Percentiles rank a stretch among this genome's conserved stretches.
Evolutionary conservation across 92 coral and sea anemone species (phyloP).

Genomic region (Montipora capitata): DNA sequence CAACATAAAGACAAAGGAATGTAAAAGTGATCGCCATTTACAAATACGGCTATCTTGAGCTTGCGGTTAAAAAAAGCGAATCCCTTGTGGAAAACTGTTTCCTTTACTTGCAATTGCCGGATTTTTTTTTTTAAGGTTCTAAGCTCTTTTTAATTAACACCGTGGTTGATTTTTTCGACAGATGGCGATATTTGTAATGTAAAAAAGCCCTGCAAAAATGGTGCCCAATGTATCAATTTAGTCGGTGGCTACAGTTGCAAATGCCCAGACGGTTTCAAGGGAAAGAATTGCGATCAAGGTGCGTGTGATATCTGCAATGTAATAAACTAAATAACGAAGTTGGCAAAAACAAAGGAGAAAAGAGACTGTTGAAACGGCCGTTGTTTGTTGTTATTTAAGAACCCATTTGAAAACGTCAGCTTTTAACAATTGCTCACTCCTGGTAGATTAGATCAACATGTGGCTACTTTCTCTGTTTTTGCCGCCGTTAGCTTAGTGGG

Average conservation of each 20-base stretch:
- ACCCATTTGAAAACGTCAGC: too few relatives aligned
- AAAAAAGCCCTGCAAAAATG: conserved; percentile 48
- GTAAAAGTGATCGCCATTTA: too few relatives aligned
- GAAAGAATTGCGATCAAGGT: conserved; percentile 52
- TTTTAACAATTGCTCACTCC: too few relatives aligned
- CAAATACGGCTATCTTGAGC: too few relatives aligned
- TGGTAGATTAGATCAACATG: too few relatives aligned
- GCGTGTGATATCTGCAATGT: not conserved
- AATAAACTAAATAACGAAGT: not conserved
- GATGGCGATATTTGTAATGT: conserved; percentile 53
- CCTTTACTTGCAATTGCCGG: not conserved
- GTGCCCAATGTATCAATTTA: conserved; percentile 43
- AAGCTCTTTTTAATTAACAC: not conserved
- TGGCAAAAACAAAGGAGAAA: not conserved
- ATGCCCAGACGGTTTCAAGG: conserved; percentile 37
- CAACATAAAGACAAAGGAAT: too few relatives aligned
- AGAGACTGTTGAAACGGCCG: too few relatives aligned
- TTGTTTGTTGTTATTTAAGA: too few relatives aligned
- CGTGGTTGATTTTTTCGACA: not conserved
- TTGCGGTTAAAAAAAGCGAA: not conserved
- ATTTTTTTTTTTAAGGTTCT: not conserved
- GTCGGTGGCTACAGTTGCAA: conserved; percentile 44
- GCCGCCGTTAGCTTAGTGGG: too few relatives aligned
- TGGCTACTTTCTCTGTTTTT: too few relatives aligned
- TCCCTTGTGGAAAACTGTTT: not conserved